A percentile compares a stretch with the other conserved stretches of the same genome.
Conservation (phyloP, 2,888 invertebrate genomes). For the Trachelus troglodyta region DNA sequence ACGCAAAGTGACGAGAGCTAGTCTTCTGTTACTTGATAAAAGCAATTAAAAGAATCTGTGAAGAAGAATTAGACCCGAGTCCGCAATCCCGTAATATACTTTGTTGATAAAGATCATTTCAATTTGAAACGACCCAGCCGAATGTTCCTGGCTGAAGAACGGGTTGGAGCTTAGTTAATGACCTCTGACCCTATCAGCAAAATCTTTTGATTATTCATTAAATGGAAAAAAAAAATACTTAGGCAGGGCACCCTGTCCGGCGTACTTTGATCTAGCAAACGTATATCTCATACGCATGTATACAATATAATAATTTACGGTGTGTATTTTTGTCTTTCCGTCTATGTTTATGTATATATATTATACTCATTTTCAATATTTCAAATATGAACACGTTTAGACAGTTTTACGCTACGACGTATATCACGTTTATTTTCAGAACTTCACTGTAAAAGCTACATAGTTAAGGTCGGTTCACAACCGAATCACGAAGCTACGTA, state of each 20-base stretch:
- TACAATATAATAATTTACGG: slow-evolving; percentile 32
- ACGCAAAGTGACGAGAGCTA: neutral
- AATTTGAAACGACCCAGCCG: neutral
- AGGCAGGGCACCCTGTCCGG: slow-evolving; percentile 41
- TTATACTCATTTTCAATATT: slow-evolving; percentile 32
- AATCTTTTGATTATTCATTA: neutral
- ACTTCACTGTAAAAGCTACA: neutral
- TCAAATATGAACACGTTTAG: slow-evolving; percentile 39
- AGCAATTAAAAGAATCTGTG: neutral
- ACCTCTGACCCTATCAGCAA: neutral
- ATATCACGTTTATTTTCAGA: neutral
- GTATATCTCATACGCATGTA: slow-evolving; percentile 18
- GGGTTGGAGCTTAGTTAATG: neutral
- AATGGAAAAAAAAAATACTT: neutral
- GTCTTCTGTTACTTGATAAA: neutral
- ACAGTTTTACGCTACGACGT: neutral
- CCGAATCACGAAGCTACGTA: neutral
- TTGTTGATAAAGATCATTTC: neutral
- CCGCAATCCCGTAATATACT: neutral
- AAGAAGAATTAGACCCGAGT: neutral
- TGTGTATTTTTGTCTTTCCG: slow-evolving; percentile 7
- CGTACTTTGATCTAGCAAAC: neutral
- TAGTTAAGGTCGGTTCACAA: neutral
- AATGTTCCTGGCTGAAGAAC: neutral
- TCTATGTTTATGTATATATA: slow-evolving; percentile 19